phyloP scores from a whole-genome alignment of 2,113 vertebrate species.

The Nicator chloris region DNA sequence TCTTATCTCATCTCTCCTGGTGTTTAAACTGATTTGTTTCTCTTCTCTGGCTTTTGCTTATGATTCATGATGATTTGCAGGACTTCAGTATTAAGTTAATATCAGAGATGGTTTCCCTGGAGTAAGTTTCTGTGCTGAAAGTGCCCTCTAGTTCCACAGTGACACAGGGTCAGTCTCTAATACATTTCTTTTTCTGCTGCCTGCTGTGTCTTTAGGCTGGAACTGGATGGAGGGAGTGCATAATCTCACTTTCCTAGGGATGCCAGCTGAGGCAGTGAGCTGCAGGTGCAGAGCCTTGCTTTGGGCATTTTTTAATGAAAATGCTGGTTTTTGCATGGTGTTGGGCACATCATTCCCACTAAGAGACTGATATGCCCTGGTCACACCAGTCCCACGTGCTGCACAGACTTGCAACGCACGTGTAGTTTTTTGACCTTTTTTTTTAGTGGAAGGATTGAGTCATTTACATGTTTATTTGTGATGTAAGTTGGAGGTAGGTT shows the following conservation, averaged over 20 bases:
- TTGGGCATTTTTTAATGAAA: not conserved
- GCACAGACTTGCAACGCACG: not conserved
- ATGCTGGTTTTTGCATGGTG: not conserved
- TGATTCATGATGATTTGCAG: not conserved
- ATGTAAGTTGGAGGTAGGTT: not conserved
- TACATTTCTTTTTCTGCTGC: not conserved
- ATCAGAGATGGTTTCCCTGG: not conserved
- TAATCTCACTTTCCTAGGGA: not conserved
- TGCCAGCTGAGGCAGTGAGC: not conserved
- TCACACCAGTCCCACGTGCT: not conserved
- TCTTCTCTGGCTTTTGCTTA: not conserved
- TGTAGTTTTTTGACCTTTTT: not conserved
- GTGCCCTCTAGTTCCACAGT: accelerated
- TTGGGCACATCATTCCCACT: not conserved
- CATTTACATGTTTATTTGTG: not conserved
- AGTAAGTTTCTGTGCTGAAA: not conserved
- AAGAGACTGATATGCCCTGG: not conserved
- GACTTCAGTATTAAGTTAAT: not conserved
- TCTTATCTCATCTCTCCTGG: not conserved
- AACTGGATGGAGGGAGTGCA: no score
- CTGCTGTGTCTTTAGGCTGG: not conserved
- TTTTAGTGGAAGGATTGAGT: not conserved
- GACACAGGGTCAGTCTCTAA: not conserved
- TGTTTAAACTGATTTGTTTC: not conserved
- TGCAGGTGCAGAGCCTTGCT: not conserved